phyloP scores from a whole-genome alignment of 2,888 invertebrate genomes.

The Hypomecis punctinalis region DNA sequence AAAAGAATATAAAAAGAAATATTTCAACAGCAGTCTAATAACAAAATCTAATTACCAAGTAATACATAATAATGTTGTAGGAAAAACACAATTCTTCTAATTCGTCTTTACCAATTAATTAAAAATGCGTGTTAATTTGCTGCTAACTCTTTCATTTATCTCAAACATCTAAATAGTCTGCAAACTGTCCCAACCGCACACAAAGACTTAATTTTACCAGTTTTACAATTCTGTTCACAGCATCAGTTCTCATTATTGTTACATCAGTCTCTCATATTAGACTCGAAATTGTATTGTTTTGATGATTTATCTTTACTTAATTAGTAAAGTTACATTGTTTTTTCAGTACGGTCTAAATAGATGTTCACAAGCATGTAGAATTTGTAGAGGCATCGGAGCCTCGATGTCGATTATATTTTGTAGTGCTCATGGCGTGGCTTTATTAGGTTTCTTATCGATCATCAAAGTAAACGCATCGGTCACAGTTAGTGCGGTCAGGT shows the following conservation, averaged over 20 bases:
- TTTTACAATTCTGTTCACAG: slow-evolving; percentile 15
- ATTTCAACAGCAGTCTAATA: too few relatives aligned
- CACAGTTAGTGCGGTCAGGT: too few relatives aligned
- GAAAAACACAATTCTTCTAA: too few relatives aligned
- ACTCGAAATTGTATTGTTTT: slow-evolving; percentile 48
- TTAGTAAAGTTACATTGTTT: slow-evolving; percentile 17
- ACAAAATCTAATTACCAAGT: too few relatives aligned
- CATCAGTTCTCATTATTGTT: slow-evolving; percentile 53
- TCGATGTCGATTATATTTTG: slow-evolving; percentile 2
- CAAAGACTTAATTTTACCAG: background rate
- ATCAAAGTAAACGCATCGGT: too few relatives aligned
- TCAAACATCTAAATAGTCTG: background rate
- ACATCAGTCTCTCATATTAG: slow-evolving; percentile 35
- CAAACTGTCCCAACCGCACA: background rate
- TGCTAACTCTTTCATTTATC: background rate
- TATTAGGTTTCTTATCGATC: too few relatives aligned
- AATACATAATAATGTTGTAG: too few relatives aligned
- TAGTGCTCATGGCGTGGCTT: too few relatives aligned
- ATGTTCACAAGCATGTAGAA: background rate
- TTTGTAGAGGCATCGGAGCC: slow-evolving; percentile 1
- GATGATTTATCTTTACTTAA: slow-evolving; percentile 37
- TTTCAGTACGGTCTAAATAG: slow-evolving; percentile 3
- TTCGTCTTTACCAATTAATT: too few relatives aligned
- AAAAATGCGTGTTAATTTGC: slow-evolving; percentile 3
- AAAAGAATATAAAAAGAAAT: too few relatives aligned